These are phyloP conservation scores for Gadus macrocephalus DNA, from an alignment of 2,113 vertebrate species.

Conservation along the genomic window DNA sequence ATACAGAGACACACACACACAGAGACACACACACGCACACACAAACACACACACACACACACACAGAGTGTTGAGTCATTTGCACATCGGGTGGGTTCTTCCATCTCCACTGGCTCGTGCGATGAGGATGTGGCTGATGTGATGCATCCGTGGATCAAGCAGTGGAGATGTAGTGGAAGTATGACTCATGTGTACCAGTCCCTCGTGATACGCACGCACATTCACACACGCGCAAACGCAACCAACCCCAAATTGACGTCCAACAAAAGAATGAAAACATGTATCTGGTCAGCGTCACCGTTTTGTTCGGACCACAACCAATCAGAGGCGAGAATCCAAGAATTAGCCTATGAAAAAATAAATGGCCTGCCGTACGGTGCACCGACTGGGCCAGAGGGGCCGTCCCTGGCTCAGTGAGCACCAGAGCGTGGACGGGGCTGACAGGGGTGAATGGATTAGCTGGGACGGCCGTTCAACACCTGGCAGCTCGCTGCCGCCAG, in stretches of 20 bases:
- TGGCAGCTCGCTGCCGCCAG: background rate
- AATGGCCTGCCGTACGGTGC: no score
- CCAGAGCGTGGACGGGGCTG: background rate
- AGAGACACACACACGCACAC: constrained; percentile 2
- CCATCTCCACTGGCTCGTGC: no score
- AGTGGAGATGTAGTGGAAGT: no score
- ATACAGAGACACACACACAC: background rate
- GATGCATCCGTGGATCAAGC: no score
- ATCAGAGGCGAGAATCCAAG: no score
- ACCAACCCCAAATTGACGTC: constrained; percentile 8
- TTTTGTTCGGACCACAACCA: no score
- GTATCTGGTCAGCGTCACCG: no score
- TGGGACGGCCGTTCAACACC: background rate
- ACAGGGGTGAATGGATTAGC: background rate
- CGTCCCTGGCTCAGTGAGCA: background rate
- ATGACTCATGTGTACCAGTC: background rate
- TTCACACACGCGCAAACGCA: background rate
- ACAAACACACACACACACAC: background rate
- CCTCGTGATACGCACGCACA: background rate
- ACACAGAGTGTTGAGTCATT: no score
- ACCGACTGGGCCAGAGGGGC: background rate
- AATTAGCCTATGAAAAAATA: no score
- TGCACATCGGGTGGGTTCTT: no score
- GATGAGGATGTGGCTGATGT: no score
- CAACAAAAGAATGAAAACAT: background rate